phyloP scores from a whole-genome alignment of 2,888 invertebrate species.

The Polia nebulosa region DNA sequence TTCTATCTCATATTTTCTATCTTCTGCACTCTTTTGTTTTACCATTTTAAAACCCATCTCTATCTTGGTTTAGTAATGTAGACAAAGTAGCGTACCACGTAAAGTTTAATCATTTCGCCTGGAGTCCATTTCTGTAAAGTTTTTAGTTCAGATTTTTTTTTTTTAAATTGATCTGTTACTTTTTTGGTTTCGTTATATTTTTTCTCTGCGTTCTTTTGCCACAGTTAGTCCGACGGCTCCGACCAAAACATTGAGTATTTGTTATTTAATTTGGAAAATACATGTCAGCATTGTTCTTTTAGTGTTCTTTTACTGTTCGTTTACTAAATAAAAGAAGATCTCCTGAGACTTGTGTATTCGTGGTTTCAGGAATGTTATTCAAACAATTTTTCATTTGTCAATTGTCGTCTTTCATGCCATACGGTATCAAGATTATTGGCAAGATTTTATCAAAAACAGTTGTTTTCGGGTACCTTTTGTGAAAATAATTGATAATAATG shows the following conservation, averaged over 20 bases:
- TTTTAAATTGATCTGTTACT: neutral
- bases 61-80: neutral
- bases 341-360: slow-evolving; percentile 5
- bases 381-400: no score
- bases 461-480: slow-evolving; percentile 13
- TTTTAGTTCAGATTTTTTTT: neutral
- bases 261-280: neutral
- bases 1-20: no score
- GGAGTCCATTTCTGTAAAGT: neutral
- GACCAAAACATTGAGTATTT: neutral
- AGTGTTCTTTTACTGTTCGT: neutral
- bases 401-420: neutral
- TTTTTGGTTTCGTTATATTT: neutral
- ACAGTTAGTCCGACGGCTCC: no score
- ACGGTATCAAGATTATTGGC: neutral
- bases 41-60: neutral
- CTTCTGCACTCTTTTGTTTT: neutral
- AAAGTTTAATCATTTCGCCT: no score
- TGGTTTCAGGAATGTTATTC: neutral
- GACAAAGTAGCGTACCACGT: no score
- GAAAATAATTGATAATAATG: neutral
- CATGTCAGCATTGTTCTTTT: neutral
- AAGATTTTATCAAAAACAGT: neutral
- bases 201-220: neutral
- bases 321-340: neutral